Evolutionary conservation across 2,113 vertebrate genomes (phyloP), one percentile per base, ranked within the genome.

Genomic region (Carassius gibelio): DNA sequence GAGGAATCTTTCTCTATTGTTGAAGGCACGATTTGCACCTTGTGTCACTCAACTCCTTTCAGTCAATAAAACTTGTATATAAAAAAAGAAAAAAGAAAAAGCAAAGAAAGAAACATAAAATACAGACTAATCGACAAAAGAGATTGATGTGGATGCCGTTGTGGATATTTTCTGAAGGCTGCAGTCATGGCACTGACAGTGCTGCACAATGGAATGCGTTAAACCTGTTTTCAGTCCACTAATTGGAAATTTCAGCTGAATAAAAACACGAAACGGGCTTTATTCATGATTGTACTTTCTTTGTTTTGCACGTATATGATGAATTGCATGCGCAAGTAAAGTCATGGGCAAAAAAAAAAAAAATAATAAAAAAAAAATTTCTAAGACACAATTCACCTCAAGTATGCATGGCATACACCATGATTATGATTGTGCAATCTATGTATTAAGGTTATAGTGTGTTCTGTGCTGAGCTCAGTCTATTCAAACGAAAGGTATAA

Each of bases 231-330:
- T 81, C 15, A 64, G 72, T 81, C 34, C 34, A 52, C 34, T 69
- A 55, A 36, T 81, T 81, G 77, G 69, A 75, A 71, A 77, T 48
- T 48, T 61, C 74, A 69, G 52, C 64, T 61, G 38, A 84, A 81
- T 10, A 57, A n/a, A 75, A 59, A 64, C 19, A 72, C 2, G 3
- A 75, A 74, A 14, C 4, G 4, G 9, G 8, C 64, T 77, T 19
- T 36, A 10, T 72, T 23, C 11, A 23, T 48, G 0, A 17, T 50
- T 34, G 59, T 64, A 81, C 8, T 80, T 50, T 36, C 30, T 80
- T 79, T 72, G 64, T 50, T 82, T 84, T 21, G n/a, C 13, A 77
- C 64, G 36, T 17, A 55, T 64, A 80, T 80, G 34, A 66, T 77
- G 45, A n/a, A 82, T 55, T 77, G 61, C 61, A 78, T 55, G 74